These are phyloP conservation scores for Drosophila persimilis DNA, from an alignment of 1,140 invertebrate genomes.

Conservation along the genomic window DNA sequence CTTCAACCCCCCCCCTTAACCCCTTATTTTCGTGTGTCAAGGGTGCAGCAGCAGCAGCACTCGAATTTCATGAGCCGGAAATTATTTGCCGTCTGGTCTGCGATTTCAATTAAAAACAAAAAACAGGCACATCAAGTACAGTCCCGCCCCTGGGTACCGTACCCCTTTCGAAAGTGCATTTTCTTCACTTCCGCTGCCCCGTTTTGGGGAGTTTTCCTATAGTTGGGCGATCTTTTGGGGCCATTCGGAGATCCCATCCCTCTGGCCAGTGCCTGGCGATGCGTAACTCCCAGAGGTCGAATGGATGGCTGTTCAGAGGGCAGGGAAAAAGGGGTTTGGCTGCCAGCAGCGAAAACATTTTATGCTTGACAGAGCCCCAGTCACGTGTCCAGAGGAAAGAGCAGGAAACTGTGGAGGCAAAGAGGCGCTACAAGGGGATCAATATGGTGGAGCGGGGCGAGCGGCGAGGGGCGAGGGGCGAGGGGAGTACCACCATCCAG, in stretches of 20 bases:
- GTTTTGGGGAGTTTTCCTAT: constrained; percentile 16
- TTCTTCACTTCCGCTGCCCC: constrained; percentile 34
- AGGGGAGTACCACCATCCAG: no score
- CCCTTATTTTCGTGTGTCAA: constrained; percentile 7
- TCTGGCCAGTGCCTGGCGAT: constrained; percentile 60
- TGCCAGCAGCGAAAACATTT: constrained; percentile 29
- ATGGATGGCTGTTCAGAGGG: neutral
- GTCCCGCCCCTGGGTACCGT: neutral
- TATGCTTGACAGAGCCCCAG: constrained; percentile 39
- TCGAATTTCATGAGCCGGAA: constrained; percentile 75
- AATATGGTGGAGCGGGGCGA: no score
- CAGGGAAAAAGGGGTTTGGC: constrained; percentile 30
- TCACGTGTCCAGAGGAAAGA: constrained; percentile 27
- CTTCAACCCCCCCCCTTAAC: no score
- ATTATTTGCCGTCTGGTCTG: constrained; percentile 77
- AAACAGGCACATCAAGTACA: constrained; percentile 1
- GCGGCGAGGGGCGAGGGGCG: no score
- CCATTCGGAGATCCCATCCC: constrained; percentile 70
- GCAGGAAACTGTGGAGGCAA: neutral
- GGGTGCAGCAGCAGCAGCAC: constrained; percentile 52
- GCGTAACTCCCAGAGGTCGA: constrained; percentile 49
- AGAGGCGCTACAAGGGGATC: no score
- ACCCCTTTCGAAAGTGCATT: constrained; percentile 33
- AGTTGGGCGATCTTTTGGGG: constrained; percentile 46
- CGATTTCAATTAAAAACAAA: constrained; percentile 68